Evolutionary conservation across 2,888 invertebrate species (phyloP), one percentile per base, ranked within the genome.

Genomic region (Formica aserva): DNA sequence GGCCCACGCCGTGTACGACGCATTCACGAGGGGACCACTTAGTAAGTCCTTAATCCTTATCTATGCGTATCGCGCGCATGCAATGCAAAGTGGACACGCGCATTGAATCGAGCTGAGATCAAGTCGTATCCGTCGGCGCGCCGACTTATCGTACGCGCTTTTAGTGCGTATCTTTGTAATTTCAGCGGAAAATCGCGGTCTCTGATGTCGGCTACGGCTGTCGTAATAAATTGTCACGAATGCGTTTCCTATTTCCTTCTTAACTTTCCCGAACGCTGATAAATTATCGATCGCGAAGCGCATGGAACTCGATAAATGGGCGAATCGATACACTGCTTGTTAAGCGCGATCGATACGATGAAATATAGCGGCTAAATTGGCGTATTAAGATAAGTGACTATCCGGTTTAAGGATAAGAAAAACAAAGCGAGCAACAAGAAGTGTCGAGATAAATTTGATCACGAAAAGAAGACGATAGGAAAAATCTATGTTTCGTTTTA

Each of bases 41-140:
- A 91, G 92, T 89, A 90, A 91, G 89, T 91, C 91, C 91, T 92
- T 91, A 93, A 93, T 92, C 92, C 93, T 93, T 94, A 94, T 94
- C 94, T 92, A 91, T 86, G 92, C 91, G 89, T 93, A 93, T 93
- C 93, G 91, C 89, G 88, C 91, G 89, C 91, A 92, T 91, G 92
- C 92, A 92, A 91, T 92, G 91, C 91, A 88, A 91, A 93, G 90
- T 92, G 90, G 91, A 90, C 91, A 90, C 89, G 83, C 91, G 91
- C 91, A 91, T 92, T 93, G 90, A 69, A 60, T 62, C 63, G 89
- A 66, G 85, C 78, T 87, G 88, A 86, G 90, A 92, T 92, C 89
- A 86, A 86, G 84, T 62, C 57, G 57, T 72, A 66, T 63, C 63
- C 55, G n/a, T 52, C 22, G 8, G 45, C 18, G 45, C 48, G 63